Conservation (phyloP, 2,888 invertebrate genomes). For the Pocota personata region DNA sequence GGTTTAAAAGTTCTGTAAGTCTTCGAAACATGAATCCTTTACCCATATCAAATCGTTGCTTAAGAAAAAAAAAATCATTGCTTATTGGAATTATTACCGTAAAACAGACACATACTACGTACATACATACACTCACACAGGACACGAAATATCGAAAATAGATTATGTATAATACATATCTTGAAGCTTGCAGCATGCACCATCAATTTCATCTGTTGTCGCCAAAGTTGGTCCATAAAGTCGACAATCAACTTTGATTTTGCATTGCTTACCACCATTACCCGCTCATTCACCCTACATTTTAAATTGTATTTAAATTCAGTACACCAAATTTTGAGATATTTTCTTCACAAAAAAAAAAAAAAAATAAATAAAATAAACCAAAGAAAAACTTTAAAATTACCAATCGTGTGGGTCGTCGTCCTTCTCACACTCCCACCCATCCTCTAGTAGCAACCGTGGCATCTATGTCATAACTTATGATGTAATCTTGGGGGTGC, state of each 20-base stretch:
- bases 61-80: too few relatives aligned
- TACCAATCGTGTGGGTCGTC: constrained; percentile 7
- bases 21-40: constrained; percentile 75
- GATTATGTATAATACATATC: not conserved
- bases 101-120: not conserved
- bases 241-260: constrained; percentile 60
- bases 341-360: constrained; percentile 1
- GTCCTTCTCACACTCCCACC: not conserved
- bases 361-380: not conserved
- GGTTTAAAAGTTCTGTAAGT: constrained; percentile 94
- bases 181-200: constrained; percentile 16
- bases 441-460: constrained; percentile 48
- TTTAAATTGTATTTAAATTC: constrained; percentile 40
- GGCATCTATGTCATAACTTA: constrained; percentile 62
- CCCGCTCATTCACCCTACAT: constrained; percentile 27
- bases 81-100: not conserved
- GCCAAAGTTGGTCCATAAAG: constrained; percentile 61
- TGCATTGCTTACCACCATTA: constrained; percentile 28
- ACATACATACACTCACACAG: not conserved
- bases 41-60: too few relatives aligned
- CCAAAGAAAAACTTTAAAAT: constrained; percentile 55
- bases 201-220: constrained; percentile 66
- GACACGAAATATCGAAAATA: not conserved
- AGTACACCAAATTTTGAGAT: constrained; percentile 31
- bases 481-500: constrained; percentile 47